Percentiles rank a stretch among this genome's conserved stretches.
These are phyloP conservation scores for Lasioglossum albipes DNA, from an alignment of 1,140 invertebrate species.

Conservation along the genomic window DNA sequence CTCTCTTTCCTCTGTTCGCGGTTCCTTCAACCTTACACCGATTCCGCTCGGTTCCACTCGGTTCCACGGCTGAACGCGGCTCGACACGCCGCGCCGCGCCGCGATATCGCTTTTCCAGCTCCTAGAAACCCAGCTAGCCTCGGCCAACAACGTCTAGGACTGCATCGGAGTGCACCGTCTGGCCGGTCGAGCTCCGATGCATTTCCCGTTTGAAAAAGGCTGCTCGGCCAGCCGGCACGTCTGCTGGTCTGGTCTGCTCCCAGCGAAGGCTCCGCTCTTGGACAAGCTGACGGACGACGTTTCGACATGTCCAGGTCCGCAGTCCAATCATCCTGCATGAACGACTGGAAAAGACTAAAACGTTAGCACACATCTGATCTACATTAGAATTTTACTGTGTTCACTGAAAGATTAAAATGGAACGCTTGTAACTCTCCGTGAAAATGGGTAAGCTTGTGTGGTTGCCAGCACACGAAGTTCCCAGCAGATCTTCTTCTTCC, in stretches of 20 bases:
- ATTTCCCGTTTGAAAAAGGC: conserved; percentile 21
- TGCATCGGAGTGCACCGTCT: not conserved
- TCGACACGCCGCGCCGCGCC: not conserved
- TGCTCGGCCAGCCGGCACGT: conserved; percentile 14
- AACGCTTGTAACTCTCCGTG: too few relatives aligned
- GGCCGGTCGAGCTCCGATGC: not conserved
- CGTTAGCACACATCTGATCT: too few relatives aligned
- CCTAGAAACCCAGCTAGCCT: conserved; percentile 2
- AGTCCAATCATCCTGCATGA: too few relatives aligned
- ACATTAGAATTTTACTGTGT: too few relatives aligned
- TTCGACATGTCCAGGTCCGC: not conserved
- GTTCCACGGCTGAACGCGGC: conserved; percentile 2
- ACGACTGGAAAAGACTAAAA: too few relatives aligned
- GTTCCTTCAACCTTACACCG: conserved; percentile 35
- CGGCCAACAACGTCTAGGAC: not conserved
- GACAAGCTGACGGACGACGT: conserved; percentile 2
- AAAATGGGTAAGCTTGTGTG: too few relatives aligned
- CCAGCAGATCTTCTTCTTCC: too few relatives aligned
- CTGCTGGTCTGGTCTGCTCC: not conserved
- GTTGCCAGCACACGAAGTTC: too few relatives aligned
- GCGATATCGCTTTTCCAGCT: conserved; percentile 41
- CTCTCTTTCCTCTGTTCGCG: not conserved
- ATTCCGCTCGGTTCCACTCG: conserved; percentile 64
- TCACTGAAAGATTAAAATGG: too few relatives aligned
- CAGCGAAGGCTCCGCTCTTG: not conserved